Base-by-base conservation (phyloP, 2,888 invertebrate genomes). In the Drosophila macrothrix region DNA sequence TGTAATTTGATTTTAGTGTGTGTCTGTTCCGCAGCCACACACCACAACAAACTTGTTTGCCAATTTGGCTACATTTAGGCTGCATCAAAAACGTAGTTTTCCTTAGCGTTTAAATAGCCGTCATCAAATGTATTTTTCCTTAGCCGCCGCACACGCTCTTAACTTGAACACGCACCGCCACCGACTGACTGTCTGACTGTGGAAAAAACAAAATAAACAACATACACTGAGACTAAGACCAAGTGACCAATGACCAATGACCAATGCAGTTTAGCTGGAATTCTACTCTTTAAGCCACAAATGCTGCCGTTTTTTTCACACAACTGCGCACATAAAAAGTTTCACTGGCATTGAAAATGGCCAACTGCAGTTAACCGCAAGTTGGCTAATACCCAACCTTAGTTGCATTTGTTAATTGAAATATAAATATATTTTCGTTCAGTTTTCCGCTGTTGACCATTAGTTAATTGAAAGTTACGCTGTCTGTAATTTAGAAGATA, bases 41-140 rank as follows among this genome's bases (percentile, higher is more conserved):
- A 41, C n/a, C 46, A 28, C 22, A 46, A 4, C 22, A 46, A 83
- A 83, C 83, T 71, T 73, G 83, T 83, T 83, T 83, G 84, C 81
- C 84, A 88, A 80, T 86, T 83, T 83, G 56, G 64, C 72, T 71
- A 76, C 71, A 77, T 76, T 76, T 76, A 70, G 75, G 64, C 59
- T 29, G 50, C 35, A 70, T 58, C 31, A 37, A 73, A 62, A 46
- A 25, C 37, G 28, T 62, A 16, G 46, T 49, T 76, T 71, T 69
- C 60, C 67, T 59, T 50, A 39, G 65, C 35, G 33, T 22, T 37
- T 37, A 35, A 41, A 71, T 43, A 43, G 50, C 72, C 16, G 72
- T 49, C 37, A 56, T 56, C 28, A 41, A n/a, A 41, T 80, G 64
- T 64, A 55, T 75, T 66, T 70, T 41, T 29, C 29, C n/a, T 56